Evolutionary conservation across 1,140 invertebrate genomes (phyloP).

Genomic region (Bombus terrestris): DNA sequence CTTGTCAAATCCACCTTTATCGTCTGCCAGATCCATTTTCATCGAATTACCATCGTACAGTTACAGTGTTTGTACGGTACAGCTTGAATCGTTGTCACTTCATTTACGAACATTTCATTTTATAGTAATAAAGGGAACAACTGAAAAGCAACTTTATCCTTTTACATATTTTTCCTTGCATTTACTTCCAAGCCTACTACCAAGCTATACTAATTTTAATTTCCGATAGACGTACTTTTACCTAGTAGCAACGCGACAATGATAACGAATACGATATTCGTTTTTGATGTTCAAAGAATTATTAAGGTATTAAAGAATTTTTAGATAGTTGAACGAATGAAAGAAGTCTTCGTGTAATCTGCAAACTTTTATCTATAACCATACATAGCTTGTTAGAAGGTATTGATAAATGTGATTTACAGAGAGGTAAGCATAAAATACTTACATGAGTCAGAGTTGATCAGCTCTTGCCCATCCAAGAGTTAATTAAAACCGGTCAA

Average conservation of each 20-base stretch:
- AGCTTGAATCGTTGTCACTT: neutral
- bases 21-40: slow-evolving; percentile 1
- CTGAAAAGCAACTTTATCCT: neutral
- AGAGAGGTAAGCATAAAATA: neutral
- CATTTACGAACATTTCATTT: neutral
- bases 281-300: no score
- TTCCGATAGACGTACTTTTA: no score
- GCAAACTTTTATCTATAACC: neutral
- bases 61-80: no score
- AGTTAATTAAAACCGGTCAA: neutral
- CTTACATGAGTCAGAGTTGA: neutral
- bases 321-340: neutral
- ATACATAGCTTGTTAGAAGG: neutral
- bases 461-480: neutral
- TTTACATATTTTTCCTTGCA: neutral
- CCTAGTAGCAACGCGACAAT: no score
- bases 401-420: neutral
- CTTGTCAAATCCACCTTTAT: no score
- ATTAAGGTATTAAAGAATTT: no score
- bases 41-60: neutral
- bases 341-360: neutral
- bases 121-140: neutral
- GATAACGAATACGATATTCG: no score
- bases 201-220: no score
- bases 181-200: no score